Evolutionary conservation across 2,888 invertebrate species (phyloP), one percentile per base, ranked within the genome.

Genomic region (Agrochola circellaris): DNA sequence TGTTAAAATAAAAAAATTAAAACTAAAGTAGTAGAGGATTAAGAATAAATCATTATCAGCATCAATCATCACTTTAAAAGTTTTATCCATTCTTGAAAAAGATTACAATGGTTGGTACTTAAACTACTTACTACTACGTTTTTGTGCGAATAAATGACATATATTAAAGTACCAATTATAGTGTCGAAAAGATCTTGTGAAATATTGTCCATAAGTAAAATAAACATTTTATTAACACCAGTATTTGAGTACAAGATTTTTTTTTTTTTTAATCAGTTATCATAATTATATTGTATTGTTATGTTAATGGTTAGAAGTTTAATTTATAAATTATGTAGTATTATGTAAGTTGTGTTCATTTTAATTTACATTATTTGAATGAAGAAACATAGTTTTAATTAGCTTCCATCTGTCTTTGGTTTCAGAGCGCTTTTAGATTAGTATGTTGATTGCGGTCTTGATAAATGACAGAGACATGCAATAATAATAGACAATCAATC

Each of bases 41-140:
- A 51, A 20, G 34, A 51, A 54, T n/a, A 68, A 75, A 79, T 81
- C 1, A 64, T 74, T 61, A n/a, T 68, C 51, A 42, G 23, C 26
- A 51, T 58, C 17, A 51, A 58, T 64, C 15, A 15, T 23, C 17
- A 48, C 15, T 62, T 26, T 17, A 7, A 17, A 48, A 58, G 9
- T 42, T 51, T 30, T 42, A 1, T 38, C 3, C 0, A 8, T 23
- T 42, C 2, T 48, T 56, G 13, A n/a, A 8, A 26, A n/a, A 58
- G 0, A 23, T 26, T n/a, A n/a, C n/a, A n/a, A n/a, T n/a, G 6
- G 15, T 51, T 51, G 9, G 9, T 15, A 26, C 17, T 54, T 30
- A n/a, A 8, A 42, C 2, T 34, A 60, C n/a, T n/a, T n/a, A n/a
- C n/a, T n/a, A n/a, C n/a, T n/a, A n/a, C n/a, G 13, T 8, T 13